These are phyloP conservation scores for Tenualosa thibaudeaui DNA, from an alignment of 2,797 vertebrate genomes.

Conservation along the genomic window DNA sequence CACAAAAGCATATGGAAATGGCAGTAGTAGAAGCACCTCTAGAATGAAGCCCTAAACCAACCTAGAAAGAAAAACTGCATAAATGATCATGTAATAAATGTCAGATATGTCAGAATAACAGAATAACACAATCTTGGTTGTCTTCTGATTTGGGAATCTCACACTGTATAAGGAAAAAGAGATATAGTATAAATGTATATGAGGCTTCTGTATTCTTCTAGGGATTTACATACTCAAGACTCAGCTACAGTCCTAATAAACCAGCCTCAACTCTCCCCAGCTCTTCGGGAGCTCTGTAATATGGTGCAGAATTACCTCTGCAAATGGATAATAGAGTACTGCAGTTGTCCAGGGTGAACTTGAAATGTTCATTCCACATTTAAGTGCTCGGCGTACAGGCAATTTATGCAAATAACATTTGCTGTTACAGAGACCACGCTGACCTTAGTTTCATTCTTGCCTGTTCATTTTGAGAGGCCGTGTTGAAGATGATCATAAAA, in stretches of 20 bases:
- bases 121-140: background rate
- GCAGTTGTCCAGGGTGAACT: background rate
- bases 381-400: background rate
- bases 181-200: background rate
- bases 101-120: background rate
- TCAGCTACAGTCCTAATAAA: background rate
- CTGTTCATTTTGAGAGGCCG: background rate
- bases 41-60: background rate
- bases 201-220: background rate
- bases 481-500: background rate
- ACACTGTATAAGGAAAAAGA: background rate
- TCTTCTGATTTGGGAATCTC: background rate
- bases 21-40: background rate
- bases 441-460: background rate
- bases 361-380: background rate
- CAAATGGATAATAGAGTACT: background rate
- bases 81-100: background rate
- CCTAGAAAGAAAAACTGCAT: too few species aligned
- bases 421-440: background rate
- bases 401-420: background rate
- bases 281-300: background rate
- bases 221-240: background rate
- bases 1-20: background rate
- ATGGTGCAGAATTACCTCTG: background rate
- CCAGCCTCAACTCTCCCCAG: background rate